Conservation (phyloP, 2,888 invertebrate species). For the Beris morrisii region DNA sequence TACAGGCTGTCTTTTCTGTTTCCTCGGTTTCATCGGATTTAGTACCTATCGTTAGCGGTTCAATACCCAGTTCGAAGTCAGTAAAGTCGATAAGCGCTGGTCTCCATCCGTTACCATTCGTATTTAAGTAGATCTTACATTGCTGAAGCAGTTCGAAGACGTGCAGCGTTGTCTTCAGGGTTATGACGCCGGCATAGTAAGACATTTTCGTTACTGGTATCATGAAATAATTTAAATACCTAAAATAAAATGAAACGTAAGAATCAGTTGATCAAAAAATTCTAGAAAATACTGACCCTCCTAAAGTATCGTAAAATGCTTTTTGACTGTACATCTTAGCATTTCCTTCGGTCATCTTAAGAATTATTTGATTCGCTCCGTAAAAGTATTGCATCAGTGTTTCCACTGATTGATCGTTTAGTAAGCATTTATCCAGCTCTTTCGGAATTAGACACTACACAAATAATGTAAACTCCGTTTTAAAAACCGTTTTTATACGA, state of each 20-base stretch:
- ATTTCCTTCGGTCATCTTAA: constrained; percentile 42
- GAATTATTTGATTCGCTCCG: constrained; percentile 47
- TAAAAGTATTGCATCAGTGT: constrained; percentile 51
- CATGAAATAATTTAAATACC: constrained; percentile 49
- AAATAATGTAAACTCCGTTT: not conserved
- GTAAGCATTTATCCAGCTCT: constrained; percentile 44
- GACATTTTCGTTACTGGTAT: constrained; percentile 51
- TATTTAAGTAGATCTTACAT: constrained; percentile 49
- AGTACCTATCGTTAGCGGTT: constrained; percentile 42
- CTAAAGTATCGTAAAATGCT: constrained; percentile 53
- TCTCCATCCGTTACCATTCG: constrained; percentile 54
- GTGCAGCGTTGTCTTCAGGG: constrained; percentile 45
- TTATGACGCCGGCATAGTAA: constrained; percentile 50
- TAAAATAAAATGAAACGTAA: constrained; percentile 25
- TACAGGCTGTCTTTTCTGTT: constrained; percentile 45
- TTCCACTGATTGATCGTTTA: constrained; percentile 46
- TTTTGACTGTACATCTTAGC: constrained; percentile 43
- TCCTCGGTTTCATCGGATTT: constrained; percentile 18
- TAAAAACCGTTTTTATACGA: too few relatives aligned
- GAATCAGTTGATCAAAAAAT: not conserved
- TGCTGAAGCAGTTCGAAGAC: constrained; percentile 46
- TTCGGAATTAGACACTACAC: constrained; percentile 50
- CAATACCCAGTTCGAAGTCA: constrained; percentile 42
- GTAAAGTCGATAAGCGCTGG: constrained; percentile 44
- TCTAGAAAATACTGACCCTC: constrained; percentile 45